Evolutionary conservation across 2,888 invertebrate genomes (phyloP).

Genomic region (Drosophila eohydei): DNA sequence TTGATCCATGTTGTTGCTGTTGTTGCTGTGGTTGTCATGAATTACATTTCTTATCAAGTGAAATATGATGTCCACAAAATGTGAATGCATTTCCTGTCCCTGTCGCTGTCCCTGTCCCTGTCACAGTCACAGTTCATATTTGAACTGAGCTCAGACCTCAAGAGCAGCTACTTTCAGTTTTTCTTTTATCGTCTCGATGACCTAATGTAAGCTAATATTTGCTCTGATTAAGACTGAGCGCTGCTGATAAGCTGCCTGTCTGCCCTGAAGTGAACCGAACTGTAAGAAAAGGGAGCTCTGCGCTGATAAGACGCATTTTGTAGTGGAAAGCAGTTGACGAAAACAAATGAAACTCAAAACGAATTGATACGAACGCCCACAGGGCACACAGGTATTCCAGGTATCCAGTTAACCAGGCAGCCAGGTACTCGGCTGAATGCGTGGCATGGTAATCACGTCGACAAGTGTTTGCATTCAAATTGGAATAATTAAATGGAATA

Average conservation of each 20-base stretch:
- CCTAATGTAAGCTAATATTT: conserved; percentile 75
- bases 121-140: conserved; percentile 18
- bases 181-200: conserved; percentile 54
- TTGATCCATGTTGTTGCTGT: conserved; percentile 34
- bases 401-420: conserved; percentile 20
- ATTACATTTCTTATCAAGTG: conserved; percentile 55
- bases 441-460: conserved; percentile 29
- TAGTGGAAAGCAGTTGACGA: conserved; percentile 20
- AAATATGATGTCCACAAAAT: conserved; percentile 48
- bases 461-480: conserved; percentile 74
- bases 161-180: conserved; percentile 13
- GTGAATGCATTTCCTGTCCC: conserved; percentile 65
- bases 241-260: conserved; percentile 45
- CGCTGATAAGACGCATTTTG: conserved; percentile 33
- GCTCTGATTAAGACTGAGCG: conserved; percentile 48
- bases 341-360: conserved; percentile 3
- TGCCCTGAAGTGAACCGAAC: conserved; percentile 47
- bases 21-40: conserved; percentile 43
- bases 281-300: conserved; percentile 12
- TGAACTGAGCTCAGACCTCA: conserved; percentile 32
- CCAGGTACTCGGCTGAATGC: not conserved
- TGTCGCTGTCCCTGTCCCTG: too few species aligned
- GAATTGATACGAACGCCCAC: conserved; percentile 15
- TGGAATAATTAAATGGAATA: conserved; percentile 80
- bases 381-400: conserved; percentile 26